A percentile compares a stretch with the other conserved stretches of the same genome.
phyloP scores from a whole-genome alignment of 2,888 invertebrate species.

The Calephelis perditalis region DNA sequence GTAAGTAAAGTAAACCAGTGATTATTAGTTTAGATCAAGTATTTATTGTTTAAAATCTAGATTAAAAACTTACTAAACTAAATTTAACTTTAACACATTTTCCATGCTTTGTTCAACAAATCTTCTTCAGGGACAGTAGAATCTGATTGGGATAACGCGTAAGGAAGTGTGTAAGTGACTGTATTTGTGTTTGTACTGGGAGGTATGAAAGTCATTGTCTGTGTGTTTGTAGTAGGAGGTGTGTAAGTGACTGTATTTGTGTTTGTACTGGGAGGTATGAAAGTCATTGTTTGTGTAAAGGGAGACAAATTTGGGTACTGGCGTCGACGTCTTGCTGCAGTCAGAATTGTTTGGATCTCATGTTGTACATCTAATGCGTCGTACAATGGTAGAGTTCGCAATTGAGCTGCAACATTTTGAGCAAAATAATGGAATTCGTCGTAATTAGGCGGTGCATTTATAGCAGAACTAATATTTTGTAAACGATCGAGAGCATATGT shows the following conservation, averaged over 20 bases:
- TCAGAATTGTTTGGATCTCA: conserved; percentile 24
- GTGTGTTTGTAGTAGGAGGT: no score
- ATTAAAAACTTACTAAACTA: no score
- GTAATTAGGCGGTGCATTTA: neutral
- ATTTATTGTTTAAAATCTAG: no score
- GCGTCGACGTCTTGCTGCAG: conserved; percentile 22
- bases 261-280: no score
- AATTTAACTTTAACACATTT: no score
- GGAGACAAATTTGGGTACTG: conserved; percentile 8
- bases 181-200: no score
- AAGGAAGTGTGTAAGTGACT: neutral
- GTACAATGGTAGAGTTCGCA: conserved; percentile 22
- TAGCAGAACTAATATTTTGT: conserved; percentile 23
- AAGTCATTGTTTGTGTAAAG: conserved; percentile 7
- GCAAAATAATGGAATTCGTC: conserved; percentile 1
- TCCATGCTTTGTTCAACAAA: no score
- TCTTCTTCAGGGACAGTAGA: conserved; percentile 1
- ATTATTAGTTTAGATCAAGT: no score
- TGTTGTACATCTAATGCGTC: conserved; percentile 24
- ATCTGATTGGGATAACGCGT: conserved; percentile 5
- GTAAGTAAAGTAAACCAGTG: conserved; percentile 10
- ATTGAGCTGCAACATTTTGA: conserved; percentile 24
- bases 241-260: no score
- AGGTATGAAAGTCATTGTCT: no score
- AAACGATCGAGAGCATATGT: conserved; percentile 13